phyloP scores from a whole-genome alignment of 2,113 vertebrate species.

The Scomber colias region DNA sequence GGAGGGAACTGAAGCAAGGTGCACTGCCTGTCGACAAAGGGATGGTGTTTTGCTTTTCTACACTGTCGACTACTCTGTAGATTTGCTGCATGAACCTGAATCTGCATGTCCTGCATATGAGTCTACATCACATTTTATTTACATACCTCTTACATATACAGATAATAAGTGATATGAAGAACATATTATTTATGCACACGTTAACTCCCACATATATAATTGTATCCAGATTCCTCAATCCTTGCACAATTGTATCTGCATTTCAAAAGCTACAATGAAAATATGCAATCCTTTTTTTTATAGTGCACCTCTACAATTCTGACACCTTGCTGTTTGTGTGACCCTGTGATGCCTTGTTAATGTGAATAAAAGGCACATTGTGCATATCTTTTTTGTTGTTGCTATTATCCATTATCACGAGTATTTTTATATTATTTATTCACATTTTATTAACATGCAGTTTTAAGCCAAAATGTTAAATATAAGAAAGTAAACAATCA shows the following conservation, averaged over 20 bases:
- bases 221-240: too few species aligned
- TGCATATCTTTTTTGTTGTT: too few species aligned
- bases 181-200: too few species aligned
- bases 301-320: not conserved
- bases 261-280: not conserved
- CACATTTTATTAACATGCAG: too few species aligned
- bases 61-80: not conserved
- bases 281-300: not conserved
- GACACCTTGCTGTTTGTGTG: not conserved
- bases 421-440: not conserved
- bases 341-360: not conserved
- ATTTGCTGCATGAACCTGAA: not conserved
- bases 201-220: too few species aligned
- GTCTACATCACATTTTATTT: not conserved
- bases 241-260: not conserved
- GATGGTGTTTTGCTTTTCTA: not conserved
- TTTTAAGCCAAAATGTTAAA: not conserved
- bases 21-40: slow-evolving; percentile 2
- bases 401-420: not conserved
- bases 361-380: not conserved
- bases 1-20: slow-evolving; percentile 13
- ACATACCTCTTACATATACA: too few species aligned
- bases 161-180: too few species aligned
- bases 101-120: not conserved
- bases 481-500: slow-evolving; percentile 5